Conservation (phyloP, 1,140 invertebrate species). For the Drosophila nasuta region DNA sequence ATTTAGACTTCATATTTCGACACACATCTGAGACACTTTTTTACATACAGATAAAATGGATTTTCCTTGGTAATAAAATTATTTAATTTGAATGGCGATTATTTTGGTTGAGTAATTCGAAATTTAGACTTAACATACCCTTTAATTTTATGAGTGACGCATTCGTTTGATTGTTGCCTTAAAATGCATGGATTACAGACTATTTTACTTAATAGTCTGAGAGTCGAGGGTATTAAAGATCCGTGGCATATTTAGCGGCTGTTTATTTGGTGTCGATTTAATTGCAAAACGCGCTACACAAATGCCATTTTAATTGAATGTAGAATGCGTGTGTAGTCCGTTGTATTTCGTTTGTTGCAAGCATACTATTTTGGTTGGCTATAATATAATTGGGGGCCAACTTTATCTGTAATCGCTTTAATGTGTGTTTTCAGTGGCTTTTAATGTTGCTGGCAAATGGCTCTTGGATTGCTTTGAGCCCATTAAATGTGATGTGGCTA, state of each 20-base stretch:
- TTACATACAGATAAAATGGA: no score
- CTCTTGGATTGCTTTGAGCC: slow-evolving; percentile 64
- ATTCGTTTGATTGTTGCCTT: no score
- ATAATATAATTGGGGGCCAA: slow-evolving; percentile 20
- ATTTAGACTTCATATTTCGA: no score
- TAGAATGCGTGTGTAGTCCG: neutral
- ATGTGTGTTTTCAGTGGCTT: slow-evolving; percentile 73
- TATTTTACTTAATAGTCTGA: neutral
- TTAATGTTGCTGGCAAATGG: slow-evolving; percentile 69
- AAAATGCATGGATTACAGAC: neutral
- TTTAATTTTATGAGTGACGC: no score
- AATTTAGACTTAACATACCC: no score
- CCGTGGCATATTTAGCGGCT: neutral
- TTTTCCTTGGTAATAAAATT: no score
- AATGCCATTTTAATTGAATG: slow-evolving; percentile 40
- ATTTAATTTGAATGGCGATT: no score
- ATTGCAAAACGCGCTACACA: slow-evolving; percentile 21
- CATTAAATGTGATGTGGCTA: slow-evolving; percentile 61
- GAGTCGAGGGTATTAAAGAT: slow-evolving; percentile 9
- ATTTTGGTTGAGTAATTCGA: no score
- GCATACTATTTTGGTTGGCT: slow-evolving; percentile 23
- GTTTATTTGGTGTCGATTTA: slow-evolving; percentile 34
- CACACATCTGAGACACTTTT: no score
- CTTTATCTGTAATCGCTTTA: slow-evolving; percentile 56
- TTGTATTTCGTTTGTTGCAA: neutral